phyloP scores from a whole-genome alignment of 64 coral and sea anemone genomes.

The Stylophora pistillata region DNA sequence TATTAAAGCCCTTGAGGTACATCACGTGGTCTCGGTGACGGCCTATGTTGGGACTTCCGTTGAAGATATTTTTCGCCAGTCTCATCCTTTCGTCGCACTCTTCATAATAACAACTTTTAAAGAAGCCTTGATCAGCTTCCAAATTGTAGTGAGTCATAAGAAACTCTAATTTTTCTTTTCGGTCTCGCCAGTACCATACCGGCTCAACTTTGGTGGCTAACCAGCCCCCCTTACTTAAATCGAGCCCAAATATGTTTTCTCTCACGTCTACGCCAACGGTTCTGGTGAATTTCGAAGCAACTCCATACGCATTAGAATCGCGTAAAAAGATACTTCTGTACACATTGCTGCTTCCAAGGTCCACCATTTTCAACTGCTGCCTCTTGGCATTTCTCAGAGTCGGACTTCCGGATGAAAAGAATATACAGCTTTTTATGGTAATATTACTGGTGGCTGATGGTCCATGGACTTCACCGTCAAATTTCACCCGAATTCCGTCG shows the following conservation, averaged over 20 bases:
- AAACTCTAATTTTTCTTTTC: not conserved
- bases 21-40: constrained; percentile 22
- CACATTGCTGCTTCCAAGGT: not conserved
- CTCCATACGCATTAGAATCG: not conserved
- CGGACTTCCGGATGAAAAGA: not conserved
- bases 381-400: not conserved
- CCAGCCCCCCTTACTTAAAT: no score
- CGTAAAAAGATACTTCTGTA: not conserved
- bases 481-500: constrained; percentile 5
- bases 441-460: not conserved
- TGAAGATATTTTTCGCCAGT: constrained; percentile 22
- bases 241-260: no score
- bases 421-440: not conserved
- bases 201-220: no score
- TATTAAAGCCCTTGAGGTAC: constrained; percentile 49
- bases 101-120: constrained; percentile 8
- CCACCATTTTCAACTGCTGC: not conserved
- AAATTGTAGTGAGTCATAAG: not conserved
- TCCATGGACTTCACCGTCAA: not conserved
- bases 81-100: not conserved
- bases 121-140: constrained; percentile 16
- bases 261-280: no score
- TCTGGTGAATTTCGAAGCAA: not conserved
- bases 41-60: constrained; percentile 36
- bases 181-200: no score